Evolutionary conservation across 2,888 invertebrate genomes (phyloP), one percentile per base, ranked within the genome.

Genomic region (Cataglyphis livida): DNA sequence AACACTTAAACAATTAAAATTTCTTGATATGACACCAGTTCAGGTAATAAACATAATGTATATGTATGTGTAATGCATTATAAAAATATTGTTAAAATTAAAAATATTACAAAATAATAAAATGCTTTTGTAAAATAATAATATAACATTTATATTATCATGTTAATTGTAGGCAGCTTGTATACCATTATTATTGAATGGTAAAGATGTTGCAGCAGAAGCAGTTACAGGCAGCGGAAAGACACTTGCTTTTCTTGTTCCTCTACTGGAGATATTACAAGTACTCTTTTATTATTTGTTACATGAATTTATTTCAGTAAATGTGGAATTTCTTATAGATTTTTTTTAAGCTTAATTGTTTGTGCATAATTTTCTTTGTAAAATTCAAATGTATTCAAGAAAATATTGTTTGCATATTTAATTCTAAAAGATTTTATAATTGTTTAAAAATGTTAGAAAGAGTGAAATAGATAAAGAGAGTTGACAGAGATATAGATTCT

Each of bases 181-280:
- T 78, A 99, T 99, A 91, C 99, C 99, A 0, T 95, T 98, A 76
- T 95, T 99, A 74, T 94, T 99, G 75, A 96, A 96, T 10, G 98
- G 98, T 91, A 99, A 99, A 95, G 99, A 99, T 96, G 99, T 99
- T 18, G 99, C 98, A 0, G 99, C 98, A 0, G 99, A 99, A 95
- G 99, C 99, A 4, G 98, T 99, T 0, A 99, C 99, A 0, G 99
- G 99, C 4, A 99, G 99, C 87, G 99, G 99, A 0, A 99, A 99
- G 95, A 99, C 99, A 0, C 95, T 99, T 57, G 99, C 99, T 0
- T 99, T 99, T 95, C 95, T 99, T 15, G 96, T 99, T 62, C 99
- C 99, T 0, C 94, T 99, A 91, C 92, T 99, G 71, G 98, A 99
- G 95, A 97, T 98, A 91, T 95, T 99, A 70, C 95, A 95, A 92